Conservation (phyloP, 2,888 invertebrate genomes). For the Drosophila acutilabella region DNA sequence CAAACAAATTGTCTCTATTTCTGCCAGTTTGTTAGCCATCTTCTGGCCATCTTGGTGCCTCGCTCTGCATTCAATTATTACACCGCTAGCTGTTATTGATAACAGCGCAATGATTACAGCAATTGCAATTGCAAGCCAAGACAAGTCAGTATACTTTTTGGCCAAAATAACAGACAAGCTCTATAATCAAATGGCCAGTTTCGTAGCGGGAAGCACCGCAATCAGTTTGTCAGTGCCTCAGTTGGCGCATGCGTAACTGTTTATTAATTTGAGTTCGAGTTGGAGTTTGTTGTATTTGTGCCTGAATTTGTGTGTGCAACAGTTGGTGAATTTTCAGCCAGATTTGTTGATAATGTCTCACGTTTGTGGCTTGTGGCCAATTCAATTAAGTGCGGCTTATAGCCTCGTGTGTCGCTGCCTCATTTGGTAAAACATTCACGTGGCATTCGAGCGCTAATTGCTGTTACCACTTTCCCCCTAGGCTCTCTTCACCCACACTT, state of each 20-base stretch:
- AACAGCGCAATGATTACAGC: conserved; percentile 77
- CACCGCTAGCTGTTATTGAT: conserved; percentile 81
- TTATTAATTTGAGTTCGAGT: conserved; percentile 69
- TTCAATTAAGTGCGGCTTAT: conserved; percentile 69
- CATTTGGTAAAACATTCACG: conserved; percentile 61
- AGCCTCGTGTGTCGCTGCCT: conserved; percentile 43
- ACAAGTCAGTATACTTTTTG: conserved; percentile 22
- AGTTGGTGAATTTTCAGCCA: conserved; percentile 17
- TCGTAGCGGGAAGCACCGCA: conserved; percentile 32
- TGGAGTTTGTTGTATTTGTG: conserved; percentile 19
- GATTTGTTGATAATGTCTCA: conserved; percentile 72
- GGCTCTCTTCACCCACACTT: not conserved
- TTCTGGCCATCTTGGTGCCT: conserved; percentile 1
- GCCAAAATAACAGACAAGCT: conserved; percentile 70
- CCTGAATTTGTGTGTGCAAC: not conserved
- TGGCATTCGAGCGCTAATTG: conserved; percentile 70
- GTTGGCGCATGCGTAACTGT: conserved; percentile 75
- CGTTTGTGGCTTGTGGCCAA: conserved; percentile 59
- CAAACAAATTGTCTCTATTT: conserved; percentile 43
- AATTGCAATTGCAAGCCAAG: conserved; percentile 54
- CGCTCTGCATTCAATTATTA: conserved; percentile 66
- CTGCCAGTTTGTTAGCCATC: not conserved
- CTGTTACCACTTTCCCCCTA: conserved; percentile 32
- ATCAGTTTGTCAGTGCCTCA: conserved; percentile 52
- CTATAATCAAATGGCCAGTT: conserved; percentile 60